Evolutionary conservation across 1,140 invertebrate species (phyloP).

Genomic region (Coptotermes formosanus): DNA sequence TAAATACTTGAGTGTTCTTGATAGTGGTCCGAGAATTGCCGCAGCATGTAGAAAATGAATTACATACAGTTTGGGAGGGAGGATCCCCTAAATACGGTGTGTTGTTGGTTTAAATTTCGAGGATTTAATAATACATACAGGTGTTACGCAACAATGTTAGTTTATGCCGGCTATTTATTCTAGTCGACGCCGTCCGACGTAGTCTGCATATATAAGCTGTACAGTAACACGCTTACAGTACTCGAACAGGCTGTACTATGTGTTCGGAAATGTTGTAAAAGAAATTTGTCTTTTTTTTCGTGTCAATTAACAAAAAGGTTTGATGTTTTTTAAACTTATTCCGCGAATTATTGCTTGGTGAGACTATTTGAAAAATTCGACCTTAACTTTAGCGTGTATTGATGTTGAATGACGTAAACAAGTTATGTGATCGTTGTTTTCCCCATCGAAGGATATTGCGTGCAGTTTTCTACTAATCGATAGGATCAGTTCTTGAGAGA

Average conservation of each 20-base stretch:
- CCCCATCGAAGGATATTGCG: not conserved
- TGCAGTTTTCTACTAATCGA: not conserved
- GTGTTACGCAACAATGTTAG: no score
- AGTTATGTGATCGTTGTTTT: not conserved
- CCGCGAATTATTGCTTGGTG: not conserved
- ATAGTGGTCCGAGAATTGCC: no score
- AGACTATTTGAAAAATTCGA: not conserved
- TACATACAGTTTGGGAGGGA: no score
- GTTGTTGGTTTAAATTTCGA: no score
- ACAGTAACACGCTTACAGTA: no score
- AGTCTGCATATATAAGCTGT: no score
- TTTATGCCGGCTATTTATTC: no score
- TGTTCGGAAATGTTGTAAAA: not conserved
- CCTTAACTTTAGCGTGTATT: not conserved
- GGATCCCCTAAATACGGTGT: no score
- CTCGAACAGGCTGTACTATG: not conserved
- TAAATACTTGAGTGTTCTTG: no score
- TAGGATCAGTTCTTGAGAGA: not conserved
- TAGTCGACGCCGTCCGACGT: no score
- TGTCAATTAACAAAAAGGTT: not conserved
- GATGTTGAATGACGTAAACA: not conserved
- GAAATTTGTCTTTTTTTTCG: not conserved
- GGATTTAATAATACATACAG: no score
- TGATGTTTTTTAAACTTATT: not conserved
- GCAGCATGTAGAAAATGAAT: no score